Base-by-base conservation (phyloP, 1,140 invertebrate genomes). In the Caenorhabditis inopinata region DNA sequence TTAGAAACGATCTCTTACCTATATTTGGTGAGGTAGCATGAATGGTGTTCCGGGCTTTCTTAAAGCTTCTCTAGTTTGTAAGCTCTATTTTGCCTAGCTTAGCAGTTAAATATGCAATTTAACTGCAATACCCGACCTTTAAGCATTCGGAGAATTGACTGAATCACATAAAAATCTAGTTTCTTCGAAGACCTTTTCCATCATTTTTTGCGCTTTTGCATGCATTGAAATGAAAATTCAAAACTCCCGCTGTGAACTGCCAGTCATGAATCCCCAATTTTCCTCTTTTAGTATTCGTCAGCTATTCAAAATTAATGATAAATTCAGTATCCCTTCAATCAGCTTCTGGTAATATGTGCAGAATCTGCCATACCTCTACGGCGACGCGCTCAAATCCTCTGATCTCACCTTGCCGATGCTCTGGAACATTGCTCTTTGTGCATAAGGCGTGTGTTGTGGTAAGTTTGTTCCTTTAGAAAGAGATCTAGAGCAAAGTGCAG, bases 381-480 rank as follows among this genome's bases (percentile, higher is more conserved):
- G 88, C 90, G 18, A 87, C 88, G 16, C 38, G 49, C n/a, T 42
- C 74, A 16, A 90, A 91, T 83, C 88, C 89, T 11, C 86, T 92
- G 21, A 91, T 92, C 78, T 90, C 90, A 12, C 91, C 91, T 1
- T 92, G 91, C 83, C 83, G 91, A 74, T 92, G 91, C 84, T 86
- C 90, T 46, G 91, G 91, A 11, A 91, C 90, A 6, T 89, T 91
- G 82, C 88, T 90, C 83, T 91, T 89, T 85, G 91, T 92, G 42
- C 91, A 92, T 84, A 89, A 89, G 76, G 86, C 87, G 23, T 91
- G 91, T 85, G 85, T 91, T 27, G 89, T 90, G 90, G 91, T 91
- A 87, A 85, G 86, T 38, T 38, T 1, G 18, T 29, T 5, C 12
- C n/a, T 16, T 58, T n/a, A n/a, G n/a, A n/a, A n/a, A n/a, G n/a